These are phyloP conservation scores for Coregonus sp. DNA, from an alignment of 2,797 vertebrate genomes.

Conservation along the genomic window DNA sequence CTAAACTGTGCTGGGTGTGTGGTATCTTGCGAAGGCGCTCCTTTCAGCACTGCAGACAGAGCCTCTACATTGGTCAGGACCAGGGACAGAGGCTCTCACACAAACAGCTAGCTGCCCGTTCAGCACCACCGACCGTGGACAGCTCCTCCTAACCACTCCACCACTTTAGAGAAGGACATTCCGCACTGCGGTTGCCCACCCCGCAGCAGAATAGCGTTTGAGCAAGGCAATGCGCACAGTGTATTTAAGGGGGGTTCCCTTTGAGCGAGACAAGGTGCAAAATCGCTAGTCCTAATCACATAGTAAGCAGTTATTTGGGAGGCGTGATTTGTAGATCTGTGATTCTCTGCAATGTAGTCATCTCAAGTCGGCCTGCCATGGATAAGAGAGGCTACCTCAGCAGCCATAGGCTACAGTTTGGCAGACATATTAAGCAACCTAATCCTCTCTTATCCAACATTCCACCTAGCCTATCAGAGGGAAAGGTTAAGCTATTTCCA, in stretches of 20 bases:
- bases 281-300: background rate
- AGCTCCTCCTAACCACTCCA: constrained; percentile 24
- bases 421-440: background rate
- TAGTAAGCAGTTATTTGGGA: background rate
- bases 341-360: background rate
- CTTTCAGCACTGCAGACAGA: background rate
- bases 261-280: background rate
- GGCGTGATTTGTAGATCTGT: background rate
- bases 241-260: background rate
- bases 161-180: background rate
- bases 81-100: background rate
- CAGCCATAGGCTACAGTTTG: background rate
- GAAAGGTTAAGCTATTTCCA: background rate
- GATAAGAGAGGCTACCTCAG: background rate
- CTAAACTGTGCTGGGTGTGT: background rate
- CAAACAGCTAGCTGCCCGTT: background rate
- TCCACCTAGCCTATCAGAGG: background rate
- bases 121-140: constrained; percentile 29
- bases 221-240: background rate
- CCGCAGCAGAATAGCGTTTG: background rate
- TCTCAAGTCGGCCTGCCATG: background rate
- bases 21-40: background rate
- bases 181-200: background rate
- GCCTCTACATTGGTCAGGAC: background rate
- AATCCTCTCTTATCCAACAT: background rate